Evolutionary conservation across 2,888 invertebrate species (phyloP), one percentile per base, ranked within the genome.

Genomic region (Trissolcus japonicus): DNA sequence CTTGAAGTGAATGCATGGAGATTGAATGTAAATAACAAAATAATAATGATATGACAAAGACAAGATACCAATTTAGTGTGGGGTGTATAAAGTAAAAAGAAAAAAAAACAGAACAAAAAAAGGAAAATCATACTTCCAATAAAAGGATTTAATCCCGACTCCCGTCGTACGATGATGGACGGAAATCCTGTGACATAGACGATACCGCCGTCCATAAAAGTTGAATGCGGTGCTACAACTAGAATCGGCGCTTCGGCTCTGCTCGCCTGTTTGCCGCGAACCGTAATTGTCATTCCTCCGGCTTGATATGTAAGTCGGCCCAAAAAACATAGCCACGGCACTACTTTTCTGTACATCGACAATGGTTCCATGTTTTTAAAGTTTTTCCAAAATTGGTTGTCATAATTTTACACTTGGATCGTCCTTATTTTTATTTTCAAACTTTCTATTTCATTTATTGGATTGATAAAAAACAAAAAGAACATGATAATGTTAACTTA

Each of bases 191-290:
- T 94, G 81, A 94, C 93, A 88, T 95, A 95, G 85, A 95, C 94
- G 82, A 95, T 94, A 84, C 96, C 94, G 83, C 95, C 95, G 90
- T 97, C 97, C 85, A 96, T 92, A 91, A 95, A 96, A 6, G 96
- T 94, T 69, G 96, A 96, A 89, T 97, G 97, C 3, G 97, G 97
- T 0, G 96, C 96, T 60, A 95, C 92, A 65, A 95, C 95, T 76
- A 97, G 91, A 81, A 97, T 94, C 14, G 96, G 96, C 6, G 97
- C 97, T 87, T 96, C 96, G 71, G 91, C 89, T 57, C 95, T 91
- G 76, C 92, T 91, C 75, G 94, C 96, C 86, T 94, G 94, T 80
- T 91, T 92, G 17, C 97, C 97, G 80, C 94, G 93, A 68, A 95
- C 92, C 55, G 92, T 92, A 85, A 96, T 93, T 81, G 92, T 92